phyloP scores from a whole-genome alignment of 2,797 vertebrate species.

The Melanotaenia maccullochi region DNA sequence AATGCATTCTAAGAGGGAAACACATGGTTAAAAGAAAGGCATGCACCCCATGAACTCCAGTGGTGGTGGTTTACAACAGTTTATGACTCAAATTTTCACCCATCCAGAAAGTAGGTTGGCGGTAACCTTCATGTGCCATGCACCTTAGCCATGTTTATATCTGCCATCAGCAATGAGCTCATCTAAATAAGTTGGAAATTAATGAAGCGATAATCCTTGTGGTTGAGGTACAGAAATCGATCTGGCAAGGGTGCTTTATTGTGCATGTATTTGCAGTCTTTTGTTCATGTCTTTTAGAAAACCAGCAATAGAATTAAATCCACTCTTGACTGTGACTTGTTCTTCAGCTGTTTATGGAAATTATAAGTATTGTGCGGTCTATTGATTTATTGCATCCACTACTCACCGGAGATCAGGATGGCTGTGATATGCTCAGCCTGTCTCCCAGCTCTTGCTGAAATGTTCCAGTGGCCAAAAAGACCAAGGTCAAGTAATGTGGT shows the following conservation, averaged over 20 bases:
- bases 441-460: neutral
- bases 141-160: no score
- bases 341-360: neutral
- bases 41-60: slow-evolving; percentile 25
- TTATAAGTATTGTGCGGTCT: neutral
- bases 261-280: neutral
- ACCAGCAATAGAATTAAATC: neutral
- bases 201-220: neutral
- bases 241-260: neutral
- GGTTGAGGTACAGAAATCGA: neutral
- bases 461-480: neutral
- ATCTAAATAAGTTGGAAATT: neutral
- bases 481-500: neutral
- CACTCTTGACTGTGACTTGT: neutral
- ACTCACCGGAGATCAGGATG: neutral
- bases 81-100: no score
- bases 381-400: neutral
- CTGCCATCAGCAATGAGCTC: no score
- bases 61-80: no score
- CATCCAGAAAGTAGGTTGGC: no score
- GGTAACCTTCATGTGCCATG: no score
- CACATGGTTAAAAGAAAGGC: neutral
- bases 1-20: no score
- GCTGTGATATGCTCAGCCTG: neutral
- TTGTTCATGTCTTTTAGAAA: no score